Base-by-base conservation (phyloP, 2,888 invertebrate genomes). In the Agrochola lychnidis region DNA sequence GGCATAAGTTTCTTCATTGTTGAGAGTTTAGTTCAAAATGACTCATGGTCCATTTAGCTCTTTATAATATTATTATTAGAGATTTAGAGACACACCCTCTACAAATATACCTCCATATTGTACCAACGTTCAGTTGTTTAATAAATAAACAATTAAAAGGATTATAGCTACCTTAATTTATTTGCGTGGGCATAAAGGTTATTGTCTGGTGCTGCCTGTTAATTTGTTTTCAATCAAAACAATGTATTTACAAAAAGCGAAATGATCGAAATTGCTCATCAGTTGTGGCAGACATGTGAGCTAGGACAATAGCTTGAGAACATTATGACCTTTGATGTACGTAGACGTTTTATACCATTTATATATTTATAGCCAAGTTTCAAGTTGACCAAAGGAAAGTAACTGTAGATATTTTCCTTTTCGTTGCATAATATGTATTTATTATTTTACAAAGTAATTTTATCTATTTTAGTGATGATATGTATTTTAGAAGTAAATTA, bases 61-160 rank as follows among this genome's bases (percentile, higher is more conserved):
- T 25, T 59, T 30, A 16, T 7, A 51, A 7, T 51, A 51, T 51
- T 25, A 57, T 6, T 57, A 16, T 16, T 9, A 16, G 22, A 25
- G 25, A 63, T 56, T 63, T 16, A 68, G 4, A 62, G 12, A 56
- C 9, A n/a, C 4, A 2, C 7, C 22, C 19, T 53, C 4, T 53
- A 45, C 40, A 53, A 56, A 63, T 4, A 14, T n/a, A 16, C 14
- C n/a, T 63, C 53, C 30, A 48, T 45, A 56, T 30, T 61, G 25
- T 45, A 59, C 30, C 45, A 14, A 6, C 19, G 14, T 40, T 66
- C 4, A n/a, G 22, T 67, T 72, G 22, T 88, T 86, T 85, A 83
- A 76, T 77, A 73, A 82, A 84, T 81, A 75, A 71, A 71, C 62
- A 48, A 40, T 75, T 53, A 40, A 76, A 64, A 61, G 62, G 63